Conservation (phyloP, 2,113 vertebrate species). For the Macquaria australasica region DNA sequence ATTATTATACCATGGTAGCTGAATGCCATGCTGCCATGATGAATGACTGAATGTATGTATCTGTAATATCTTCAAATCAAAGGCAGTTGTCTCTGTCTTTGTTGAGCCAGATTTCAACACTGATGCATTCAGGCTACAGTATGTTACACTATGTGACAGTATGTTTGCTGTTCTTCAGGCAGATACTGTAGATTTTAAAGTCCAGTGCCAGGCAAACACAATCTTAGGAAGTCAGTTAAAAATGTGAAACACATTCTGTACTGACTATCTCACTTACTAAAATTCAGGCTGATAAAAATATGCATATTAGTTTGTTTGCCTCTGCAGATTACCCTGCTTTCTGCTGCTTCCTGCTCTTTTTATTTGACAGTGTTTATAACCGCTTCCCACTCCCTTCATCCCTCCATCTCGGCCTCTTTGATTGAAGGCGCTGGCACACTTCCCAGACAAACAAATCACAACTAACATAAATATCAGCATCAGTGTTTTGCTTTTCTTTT, state of each 20-base stretch:
- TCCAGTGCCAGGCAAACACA: neutral
- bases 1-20: neutral
- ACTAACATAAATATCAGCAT: constrained; percentile 45
- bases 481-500: constrained; percentile 34
- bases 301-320: constrained; percentile 8
- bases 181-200: neutral
- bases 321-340: neutral
- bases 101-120: neutral
- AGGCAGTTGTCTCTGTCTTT: neutral
- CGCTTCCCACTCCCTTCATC: constrained; percentile 24
- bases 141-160: neutral
- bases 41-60: neutral
- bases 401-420: constrained; percentile 22
- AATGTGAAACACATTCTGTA: neutral
- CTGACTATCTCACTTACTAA: neutral
- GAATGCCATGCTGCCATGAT: neutral
- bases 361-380: constrained; percentile 21
- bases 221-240: neutral
- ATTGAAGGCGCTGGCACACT: constrained; percentile 38
- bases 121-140: neutral
- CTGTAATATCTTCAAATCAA: neutral
- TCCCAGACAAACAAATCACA: constrained; percentile 44
- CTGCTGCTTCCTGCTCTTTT: constrained; percentile 28
- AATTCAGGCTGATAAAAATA: neutral
- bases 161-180: neutral